Percentiles rank a stretch among this genome's conserved stretches.
phyloP scores from a whole-genome alignment of 2,113 vertebrate species.

The Odocoileus hemionus region DNA sequence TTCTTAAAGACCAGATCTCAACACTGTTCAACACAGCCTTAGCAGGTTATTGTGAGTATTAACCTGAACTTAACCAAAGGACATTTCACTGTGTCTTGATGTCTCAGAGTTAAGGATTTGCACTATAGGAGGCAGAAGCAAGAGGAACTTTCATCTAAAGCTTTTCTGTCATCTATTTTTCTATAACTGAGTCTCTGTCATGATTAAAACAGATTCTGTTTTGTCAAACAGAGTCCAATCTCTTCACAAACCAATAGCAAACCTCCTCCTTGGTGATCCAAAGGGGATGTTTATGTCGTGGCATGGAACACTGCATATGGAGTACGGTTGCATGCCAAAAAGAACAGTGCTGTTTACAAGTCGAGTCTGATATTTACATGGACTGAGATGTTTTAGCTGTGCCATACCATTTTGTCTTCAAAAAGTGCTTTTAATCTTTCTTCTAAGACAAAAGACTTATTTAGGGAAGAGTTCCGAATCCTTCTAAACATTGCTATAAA shows the following conservation, averaged over 20 bases:
- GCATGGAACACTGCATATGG: rapidly evolving
- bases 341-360: rapidly evolving
- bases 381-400: rapidly evolving
- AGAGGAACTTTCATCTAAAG: background rate
- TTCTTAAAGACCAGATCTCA: background rate
- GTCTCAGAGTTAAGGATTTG: rapidly evolving
- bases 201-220: background rate
- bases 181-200: background rate
- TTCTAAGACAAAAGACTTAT: background rate
- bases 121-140: rapidly evolving
- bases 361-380: background rate
- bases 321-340: rapidly evolving
- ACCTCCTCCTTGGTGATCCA: too few species aligned
- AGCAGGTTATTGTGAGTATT: rapidly evolving
- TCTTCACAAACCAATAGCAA: background rate
- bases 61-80: too few species aligned
- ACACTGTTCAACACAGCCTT: background rate
- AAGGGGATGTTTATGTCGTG: too few species aligned
- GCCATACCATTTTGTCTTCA: background rate
- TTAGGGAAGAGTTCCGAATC: background rate
- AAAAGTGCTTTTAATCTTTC: background rate
- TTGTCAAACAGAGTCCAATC: background rate
- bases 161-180: background rate
- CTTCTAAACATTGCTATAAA: background rate
- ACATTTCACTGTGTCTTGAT: rapidly evolving